Evolutionary conservation across 2,888 invertebrate species (phyloP).

Genomic region (Hemistola chrysoprasaria): DNA sequence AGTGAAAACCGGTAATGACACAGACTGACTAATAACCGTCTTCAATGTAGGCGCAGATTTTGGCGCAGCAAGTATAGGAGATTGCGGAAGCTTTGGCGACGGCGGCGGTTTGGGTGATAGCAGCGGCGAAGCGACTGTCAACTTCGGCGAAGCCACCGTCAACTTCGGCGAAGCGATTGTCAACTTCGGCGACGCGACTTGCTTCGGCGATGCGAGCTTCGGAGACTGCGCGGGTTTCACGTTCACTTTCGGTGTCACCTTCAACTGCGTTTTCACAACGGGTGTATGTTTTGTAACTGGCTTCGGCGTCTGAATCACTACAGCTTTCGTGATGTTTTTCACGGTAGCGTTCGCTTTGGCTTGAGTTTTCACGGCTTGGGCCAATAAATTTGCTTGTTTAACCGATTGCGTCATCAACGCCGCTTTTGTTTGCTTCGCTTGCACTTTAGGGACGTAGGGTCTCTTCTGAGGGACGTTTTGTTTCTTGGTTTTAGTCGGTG

Average conservation of each 20-base stretch:
- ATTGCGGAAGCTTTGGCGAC: conserved; percentile 13
- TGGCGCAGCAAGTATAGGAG: conserved; percentile 6
- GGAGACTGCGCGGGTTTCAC: conserved; percentile 22
- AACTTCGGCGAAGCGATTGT: conserved; percentile 2
- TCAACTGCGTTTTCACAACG: conserved; percentile 3
- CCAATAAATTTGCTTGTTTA: conserved; percentile 50
- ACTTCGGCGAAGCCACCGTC: background rate
- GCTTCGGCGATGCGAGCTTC: conserved; percentile 17
- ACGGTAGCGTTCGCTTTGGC: conserved; percentile 24
- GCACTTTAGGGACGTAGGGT: conserved; percentile 24
- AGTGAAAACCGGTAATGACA: conserved; percentile 25
- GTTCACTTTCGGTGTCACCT: conserved; percentile 13
- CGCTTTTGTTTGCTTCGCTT: conserved; percentile 38
- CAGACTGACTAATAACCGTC: conserved; percentile 25
- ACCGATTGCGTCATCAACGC: conserved; percentile 53
- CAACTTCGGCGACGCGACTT: conserved; percentile 12
- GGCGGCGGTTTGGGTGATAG: conserved; percentile 7
- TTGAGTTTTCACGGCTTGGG: conserved; percentile 45
- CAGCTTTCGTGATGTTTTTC: conserved; percentile 28
- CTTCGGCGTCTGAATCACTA: conserved; percentile 31
- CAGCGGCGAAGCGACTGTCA: too few relatives aligned
- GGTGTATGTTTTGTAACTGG: conserved; percentile 12
- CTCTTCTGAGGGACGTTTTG: conserved; percentile 32
- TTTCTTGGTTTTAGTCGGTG: conserved; percentile 30
- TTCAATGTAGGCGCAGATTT: conserved; percentile 22